A percentile compares a stretch with the other conserved stretches of the same genome.
Conservation (phyloP, 2,888 invertebrate species). For the Caenorhabditis parvicauda region DNA sequence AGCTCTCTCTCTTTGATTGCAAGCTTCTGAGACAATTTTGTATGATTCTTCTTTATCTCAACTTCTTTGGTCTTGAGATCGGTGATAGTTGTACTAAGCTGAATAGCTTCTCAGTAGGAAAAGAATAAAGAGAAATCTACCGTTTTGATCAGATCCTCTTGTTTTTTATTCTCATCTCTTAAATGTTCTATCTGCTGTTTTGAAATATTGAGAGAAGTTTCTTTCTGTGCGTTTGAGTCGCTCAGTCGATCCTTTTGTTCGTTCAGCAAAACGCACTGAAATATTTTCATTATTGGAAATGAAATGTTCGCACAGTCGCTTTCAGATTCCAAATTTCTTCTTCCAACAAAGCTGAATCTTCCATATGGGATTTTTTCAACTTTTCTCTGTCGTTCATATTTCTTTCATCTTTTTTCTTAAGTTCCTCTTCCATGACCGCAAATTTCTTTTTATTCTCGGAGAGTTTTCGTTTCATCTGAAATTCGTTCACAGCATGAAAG, state of each 20-base stretch:
- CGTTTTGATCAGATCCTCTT: constrained; percentile 15
- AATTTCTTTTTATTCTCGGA: constrained; percentile 14
- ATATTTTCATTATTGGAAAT: not conserved
- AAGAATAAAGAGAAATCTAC: constrained; percentile 3
- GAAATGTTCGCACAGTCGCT: constrained; percentile 21
- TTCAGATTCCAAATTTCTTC: constrained; percentile 38
- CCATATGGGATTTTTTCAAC: constrained; percentile 10
- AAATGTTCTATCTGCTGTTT: constrained; percentile 24
- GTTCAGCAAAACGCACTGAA: constrained; percentile 32
- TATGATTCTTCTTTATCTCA: constrained; percentile 6
- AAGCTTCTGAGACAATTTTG: constrained; percentile 19
- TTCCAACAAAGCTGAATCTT: constrained; percentile 27
- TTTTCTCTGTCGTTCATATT: constrained; percentile 9
- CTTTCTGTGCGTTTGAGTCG: constrained; percentile 24
- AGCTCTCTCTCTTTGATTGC: constrained; percentile 1
- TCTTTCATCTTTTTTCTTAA: constrained; percentile 9
- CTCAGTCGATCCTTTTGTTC: constrained; percentile 24
- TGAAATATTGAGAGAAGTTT: constrained; percentile 8
- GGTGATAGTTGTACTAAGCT: constrained; percentile 12
- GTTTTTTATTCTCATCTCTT: constrained; percentile 9
- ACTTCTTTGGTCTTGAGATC: constrained; percentile 13
- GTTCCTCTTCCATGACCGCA: constrained; percentile 2
- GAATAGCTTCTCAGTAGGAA: not conserved
- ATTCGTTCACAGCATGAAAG: too few species aligned
- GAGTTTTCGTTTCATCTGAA: not conserved